A percentile compares a stretch with the other conserved stretches of the same genome.
These are phyloP conservation scores for Eubasilissa regina DNA, from an alignment of 1,140 invertebrate species.

Conservation along the genomic window DNA sequence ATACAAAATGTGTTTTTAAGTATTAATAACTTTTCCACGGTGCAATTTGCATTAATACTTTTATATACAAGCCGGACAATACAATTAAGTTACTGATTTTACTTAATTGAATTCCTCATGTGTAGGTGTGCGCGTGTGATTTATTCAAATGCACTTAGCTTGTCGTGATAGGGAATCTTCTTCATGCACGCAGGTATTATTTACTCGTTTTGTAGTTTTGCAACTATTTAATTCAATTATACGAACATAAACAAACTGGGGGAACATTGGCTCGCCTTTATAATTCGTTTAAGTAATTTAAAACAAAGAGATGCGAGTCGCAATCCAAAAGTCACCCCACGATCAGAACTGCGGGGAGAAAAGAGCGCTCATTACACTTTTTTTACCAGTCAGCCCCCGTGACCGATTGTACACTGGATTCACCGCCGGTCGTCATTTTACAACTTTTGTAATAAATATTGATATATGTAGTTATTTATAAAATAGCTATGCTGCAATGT, in stretches of 20 bases:
- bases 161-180: constrained; percentile 19
- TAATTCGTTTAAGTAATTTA: constrained; percentile 19
- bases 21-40: constrained; percentile 15
- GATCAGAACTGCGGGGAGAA: no score
- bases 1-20: no score
- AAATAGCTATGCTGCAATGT: no score
- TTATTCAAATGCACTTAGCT: not conserved
- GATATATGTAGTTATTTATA: no score
- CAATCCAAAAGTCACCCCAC: not conserved
- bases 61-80: not conserved
- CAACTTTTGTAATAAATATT: no score
- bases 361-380: no score
- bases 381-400: no score
- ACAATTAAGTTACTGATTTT: not conserved
- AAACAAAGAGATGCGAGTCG: constrained; percentile 9
- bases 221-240: not conserved
- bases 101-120: constrained; percentile 6
- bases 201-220: constrained; percentile 28
- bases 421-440: no score
- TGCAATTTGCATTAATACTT: not conserved
- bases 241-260: constrained; percentile 14
- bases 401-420: no score
- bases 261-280: constrained; percentile 16
- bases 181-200: constrained; percentile 12
- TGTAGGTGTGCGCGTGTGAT: not conserved